Conservation (phyloP, 2,888 invertebrate species). For the Pomacea canaliculata region DNA sequence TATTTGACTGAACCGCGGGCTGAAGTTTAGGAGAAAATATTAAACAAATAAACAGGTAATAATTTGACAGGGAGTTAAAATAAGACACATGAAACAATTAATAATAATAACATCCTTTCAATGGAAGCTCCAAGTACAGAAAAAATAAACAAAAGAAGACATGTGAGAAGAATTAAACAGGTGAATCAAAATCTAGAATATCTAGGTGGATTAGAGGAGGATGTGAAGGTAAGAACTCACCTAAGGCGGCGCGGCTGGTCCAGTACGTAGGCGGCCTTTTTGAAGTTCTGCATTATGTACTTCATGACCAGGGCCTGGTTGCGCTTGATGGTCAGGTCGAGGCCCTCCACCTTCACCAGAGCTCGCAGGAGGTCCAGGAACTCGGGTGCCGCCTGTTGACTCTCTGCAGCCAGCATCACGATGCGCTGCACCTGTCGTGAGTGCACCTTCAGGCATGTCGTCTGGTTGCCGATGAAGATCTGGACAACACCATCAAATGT, state of each 20-base stretch:
- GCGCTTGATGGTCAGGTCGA: slow-evolving; percentile 66
- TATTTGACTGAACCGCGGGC: no score
- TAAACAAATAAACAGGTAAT: no score
- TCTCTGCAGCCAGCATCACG: slow-evolving; percentile 60
- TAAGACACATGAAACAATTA: no score
- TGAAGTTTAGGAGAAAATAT: no score
- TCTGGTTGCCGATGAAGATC: slow-evolving; percentile 67
- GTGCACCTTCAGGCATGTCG: slow-evolving; percentile 65
- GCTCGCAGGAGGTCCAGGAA: slow-evolving; percentile 63
- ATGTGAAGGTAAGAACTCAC: slow-evolving; percentile 26
- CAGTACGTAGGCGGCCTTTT: slow-evolving; percentile 63
- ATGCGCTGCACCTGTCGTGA: slow-evolving; percentile 65
- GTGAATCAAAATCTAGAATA: no score
- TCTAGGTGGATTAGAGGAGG: no score
- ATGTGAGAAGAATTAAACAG: no score
- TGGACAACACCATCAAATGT: slow-evolving; percentile 31
- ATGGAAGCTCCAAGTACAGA: no score
- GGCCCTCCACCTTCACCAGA: slow-evolving; percentile 65
- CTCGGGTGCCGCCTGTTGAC: slow-evolving; percentile 64
- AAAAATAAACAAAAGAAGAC: no score
- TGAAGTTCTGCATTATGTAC: slow-evolving; percentile 68
- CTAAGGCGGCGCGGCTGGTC: slow-evolving; percentile 61
- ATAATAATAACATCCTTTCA: no score
- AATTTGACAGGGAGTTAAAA: no score
- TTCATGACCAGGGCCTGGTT: slow-evolving; percentile 69